Evolutionary conservation across 2,888 invertebrate species (phyloP).

Genomic region (Heliconius hortense): DNA sequence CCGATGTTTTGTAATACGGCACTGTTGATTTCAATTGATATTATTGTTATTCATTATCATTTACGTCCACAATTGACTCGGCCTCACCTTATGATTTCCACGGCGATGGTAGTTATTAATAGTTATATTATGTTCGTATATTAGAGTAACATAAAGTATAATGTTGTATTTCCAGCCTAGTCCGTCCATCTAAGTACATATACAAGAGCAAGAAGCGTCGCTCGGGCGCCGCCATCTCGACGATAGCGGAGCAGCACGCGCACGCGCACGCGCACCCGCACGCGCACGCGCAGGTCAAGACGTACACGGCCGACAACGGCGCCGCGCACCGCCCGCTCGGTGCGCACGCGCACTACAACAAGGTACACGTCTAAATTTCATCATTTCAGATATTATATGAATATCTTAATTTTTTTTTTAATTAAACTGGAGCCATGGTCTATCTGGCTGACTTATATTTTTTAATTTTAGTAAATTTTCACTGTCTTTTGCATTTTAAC

Average conservation of each 20-base stretch:
- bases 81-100: too few relatives aligned
- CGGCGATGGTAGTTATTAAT: too few relatives aligned
- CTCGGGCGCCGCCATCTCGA: slow-evolving; percentile 74
- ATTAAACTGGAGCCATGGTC: slow-evolving; percentile 80
- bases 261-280: slow-evolving; percentile 93
- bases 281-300: slow-evolving; percentile 95
- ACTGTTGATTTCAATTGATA: too few relatives aligned
- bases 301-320: slow-evolving; percentile 96
- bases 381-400: too few relatives aligned
- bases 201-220: slow-evolving; percentile 79
- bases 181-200: slow-evolving; percentile 73
- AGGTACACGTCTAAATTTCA: slow-evolving; percentile 80
- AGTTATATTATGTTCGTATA: too few relatives aligned
- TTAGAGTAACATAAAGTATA: too few relatives aligned
- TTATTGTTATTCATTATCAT: too few relatives aligned
- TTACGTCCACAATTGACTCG: too few relatives aligned
- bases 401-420: not conserved
- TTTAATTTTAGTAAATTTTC: not conserved
- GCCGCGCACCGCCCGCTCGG: slow-evolving; percentile 89
- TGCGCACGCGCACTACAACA: slow-evolving; percentile 94
- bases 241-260: slow-evolving; percentile 86
- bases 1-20: too few relatives aligned
- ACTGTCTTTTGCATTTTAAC: not conserved
- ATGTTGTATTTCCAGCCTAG: slow-evolving; percentile 60
- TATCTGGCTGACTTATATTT: slow-evolving; percentile 76